Evolutionary conservation across 2,797 vertebrate species (phyloP).

Genomic region (Scleropages formosus): DNA sequence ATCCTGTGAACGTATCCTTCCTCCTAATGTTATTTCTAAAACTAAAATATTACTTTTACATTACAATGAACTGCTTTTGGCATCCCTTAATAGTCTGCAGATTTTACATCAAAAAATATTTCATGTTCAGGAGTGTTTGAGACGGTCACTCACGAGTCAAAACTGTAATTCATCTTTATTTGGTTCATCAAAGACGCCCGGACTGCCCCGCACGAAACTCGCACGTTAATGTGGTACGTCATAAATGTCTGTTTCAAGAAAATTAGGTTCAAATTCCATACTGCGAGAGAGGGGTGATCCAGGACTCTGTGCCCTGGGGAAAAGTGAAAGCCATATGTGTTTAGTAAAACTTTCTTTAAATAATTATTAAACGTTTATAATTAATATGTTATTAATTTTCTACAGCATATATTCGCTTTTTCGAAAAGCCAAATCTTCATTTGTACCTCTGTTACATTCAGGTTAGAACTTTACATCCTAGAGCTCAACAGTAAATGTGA

Average conservation of each 20-base stretch:
- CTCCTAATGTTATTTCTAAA: conserved; percentile 15
- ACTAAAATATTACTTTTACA: conserved; percentile 2
- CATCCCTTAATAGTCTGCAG: conserved; percentile 30
- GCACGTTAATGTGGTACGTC: background rate
- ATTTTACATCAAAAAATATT: conserved; percentile 21
- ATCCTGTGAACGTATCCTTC: conserved; percentile 12
- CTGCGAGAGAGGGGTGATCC: conserved; percentile 7
- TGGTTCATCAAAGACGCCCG: background rate
- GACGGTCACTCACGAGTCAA: conserved; percentile 12
- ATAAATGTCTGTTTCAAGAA: conserved; percentile 7
- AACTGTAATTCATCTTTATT: conserved; percentile 8
- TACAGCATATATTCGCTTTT: conserved; percentile 11
- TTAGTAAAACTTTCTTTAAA: too few relatives aligned
- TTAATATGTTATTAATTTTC: too few relatives aligned
- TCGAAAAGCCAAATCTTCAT: too few relatives aligned
- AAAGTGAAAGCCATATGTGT: conserved; percentile 3
- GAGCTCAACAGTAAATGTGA: too few relatives aligned
- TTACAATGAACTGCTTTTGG: conserved; percentile 8
- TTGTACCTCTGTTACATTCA: background rate
- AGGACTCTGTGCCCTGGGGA: conserved; percentile 16
- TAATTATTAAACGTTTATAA: conserved; percentile 5
- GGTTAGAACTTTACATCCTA: too few relatives aligned
- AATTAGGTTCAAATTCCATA: conserved; percentile 21
- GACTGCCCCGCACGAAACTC: background rate
- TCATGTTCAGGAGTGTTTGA: background rate